phyloP scores from a whole-genome alignment of 2,113 vertebrate genomes.

The Pedionomus torquatus region DNA sequence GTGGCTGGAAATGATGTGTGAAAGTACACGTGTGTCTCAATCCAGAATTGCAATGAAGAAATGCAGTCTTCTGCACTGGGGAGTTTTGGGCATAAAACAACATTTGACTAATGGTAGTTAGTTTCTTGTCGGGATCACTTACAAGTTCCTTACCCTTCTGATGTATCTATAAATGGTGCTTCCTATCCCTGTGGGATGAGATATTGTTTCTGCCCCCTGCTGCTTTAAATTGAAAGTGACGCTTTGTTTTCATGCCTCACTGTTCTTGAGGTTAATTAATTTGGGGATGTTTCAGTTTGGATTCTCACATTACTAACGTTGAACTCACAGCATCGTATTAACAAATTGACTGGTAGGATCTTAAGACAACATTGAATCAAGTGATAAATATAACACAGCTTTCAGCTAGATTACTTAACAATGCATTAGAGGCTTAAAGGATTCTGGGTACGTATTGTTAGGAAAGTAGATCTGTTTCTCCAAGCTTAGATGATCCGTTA shows the following conservation, averaged over 20 bases:
- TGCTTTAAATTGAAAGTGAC: background rate
- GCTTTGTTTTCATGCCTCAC: background rate
- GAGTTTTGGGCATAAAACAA: background rate
- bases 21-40: background rate
- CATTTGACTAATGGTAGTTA: background rate
- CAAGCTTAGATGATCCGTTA: background rate
- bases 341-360: background rate
- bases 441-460: conserved; percentile 30
- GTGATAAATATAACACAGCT: conserved; percentile 24
- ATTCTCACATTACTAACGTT: background rate
- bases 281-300: background rate
- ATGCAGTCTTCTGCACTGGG: background rate
- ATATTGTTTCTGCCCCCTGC: background rate
- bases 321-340: background rate
- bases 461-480: conserved; percentile 20
- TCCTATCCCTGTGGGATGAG: background rate
- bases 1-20: background rate
- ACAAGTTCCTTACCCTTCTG: background rate
- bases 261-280: background rate
- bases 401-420: conserved; percentile 38
- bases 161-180: background rate
- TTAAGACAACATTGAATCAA: conserved; percentile 1
- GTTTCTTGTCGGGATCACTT: background rate
- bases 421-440: conserved; percentile 43
- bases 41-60: background rate